Percentiles rank a stretch among this genome's conserved stretches.
Conservation (phyloP, 2,888 invertebrate species). For the Empis stercorea region DNA sequence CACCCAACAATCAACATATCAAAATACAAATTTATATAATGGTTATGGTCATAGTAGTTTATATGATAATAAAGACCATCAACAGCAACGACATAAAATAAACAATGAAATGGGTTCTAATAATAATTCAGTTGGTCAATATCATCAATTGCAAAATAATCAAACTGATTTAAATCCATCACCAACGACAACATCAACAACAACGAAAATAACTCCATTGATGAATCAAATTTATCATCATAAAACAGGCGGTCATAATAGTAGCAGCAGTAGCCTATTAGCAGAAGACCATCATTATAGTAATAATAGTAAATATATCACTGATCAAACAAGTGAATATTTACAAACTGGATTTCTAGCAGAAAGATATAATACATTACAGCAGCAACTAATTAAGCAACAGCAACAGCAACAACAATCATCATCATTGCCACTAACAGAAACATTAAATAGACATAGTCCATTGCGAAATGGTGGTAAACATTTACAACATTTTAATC, state of each 20-base stretch:
- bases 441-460: background rate
- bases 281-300: background rate
- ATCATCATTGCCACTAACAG: background rate
- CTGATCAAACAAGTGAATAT: background rate
- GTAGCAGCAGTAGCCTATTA: background rate
- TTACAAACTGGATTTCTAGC: background rate
- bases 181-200: too few relatives aligned
- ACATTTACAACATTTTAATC: background rate
- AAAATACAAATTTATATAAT: background rate
- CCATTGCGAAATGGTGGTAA: background rate
- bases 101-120: too few relatives aligned
- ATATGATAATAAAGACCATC: background rate
- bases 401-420: too few relatives aligned
- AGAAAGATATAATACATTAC: background rate
- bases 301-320: background rate
- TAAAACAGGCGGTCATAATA: background rate
- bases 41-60: background rate
- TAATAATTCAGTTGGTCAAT: too few relatives aligned
- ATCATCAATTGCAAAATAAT: too few relatives aligned
- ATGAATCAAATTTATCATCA: background rate
- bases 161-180: too few relatives aligned
- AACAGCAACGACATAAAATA: background rate
- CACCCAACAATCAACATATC: conserved; percentile 12
- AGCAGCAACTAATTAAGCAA: too few relatives aligned
- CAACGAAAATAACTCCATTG: too few relatives aligned